phyloP scores from a whole-genome alignment of 2,888 invertebrate species.

The Acanthosepion esculentum region DNA sequence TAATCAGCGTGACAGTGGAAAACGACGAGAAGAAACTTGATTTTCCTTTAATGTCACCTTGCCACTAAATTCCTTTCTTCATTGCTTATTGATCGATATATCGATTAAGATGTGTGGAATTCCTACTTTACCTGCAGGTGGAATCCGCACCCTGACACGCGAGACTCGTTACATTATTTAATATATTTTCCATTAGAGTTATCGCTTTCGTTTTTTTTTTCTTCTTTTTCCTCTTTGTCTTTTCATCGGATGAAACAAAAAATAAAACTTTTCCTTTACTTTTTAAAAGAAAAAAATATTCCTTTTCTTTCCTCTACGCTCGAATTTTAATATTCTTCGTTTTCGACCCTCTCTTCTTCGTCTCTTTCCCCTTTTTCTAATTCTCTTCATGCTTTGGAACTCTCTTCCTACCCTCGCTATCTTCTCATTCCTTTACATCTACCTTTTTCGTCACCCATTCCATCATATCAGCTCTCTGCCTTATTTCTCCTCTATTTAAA shows the following conservation, averaged over 20 bases:
- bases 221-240: background rate
- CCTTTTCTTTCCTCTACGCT: no score
- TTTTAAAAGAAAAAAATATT: no score
- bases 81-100: background rate
- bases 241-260: no score
- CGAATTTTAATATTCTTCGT: background rate
- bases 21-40: conserved; percentile 39
- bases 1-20: conserved; percentile 34
- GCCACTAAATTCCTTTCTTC: background rate
- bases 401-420: no score
- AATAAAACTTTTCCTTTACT: no score
- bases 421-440: no score
- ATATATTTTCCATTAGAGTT: background rate
- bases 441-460: no score
- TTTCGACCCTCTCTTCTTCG: background rate
- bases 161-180: background rate
- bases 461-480: no score
- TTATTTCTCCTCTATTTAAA: no score
- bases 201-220: background rate
- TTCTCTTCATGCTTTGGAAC: no score
- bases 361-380: no score
- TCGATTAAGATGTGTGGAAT: background rate
- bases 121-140: background rate
- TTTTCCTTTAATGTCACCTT: background rate
- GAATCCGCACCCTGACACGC: background rate